These are phyloP conservation scores for Xestia c-nigrum DNA, from an alignment of 2,888 invertebrate genomes.

Conservation along the genomic window DNA sequence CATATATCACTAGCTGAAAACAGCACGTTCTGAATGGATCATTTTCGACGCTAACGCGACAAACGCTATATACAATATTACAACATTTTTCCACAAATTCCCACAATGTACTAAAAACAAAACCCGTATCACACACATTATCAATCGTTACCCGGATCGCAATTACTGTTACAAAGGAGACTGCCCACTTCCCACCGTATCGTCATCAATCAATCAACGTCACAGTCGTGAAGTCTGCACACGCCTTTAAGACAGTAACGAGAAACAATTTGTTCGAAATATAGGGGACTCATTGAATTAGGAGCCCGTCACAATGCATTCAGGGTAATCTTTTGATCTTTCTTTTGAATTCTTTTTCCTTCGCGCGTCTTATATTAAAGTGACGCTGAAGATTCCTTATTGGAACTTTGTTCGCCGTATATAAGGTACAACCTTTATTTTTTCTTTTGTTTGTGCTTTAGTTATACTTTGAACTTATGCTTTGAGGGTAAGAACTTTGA, in stretches of 20 bases:
- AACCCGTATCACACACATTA: not conserved
- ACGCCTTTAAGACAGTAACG: constrained; percentile 59
- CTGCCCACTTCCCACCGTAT: constrained; percentile 17
- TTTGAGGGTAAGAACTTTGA: not conserved
- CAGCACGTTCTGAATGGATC: not conserved
- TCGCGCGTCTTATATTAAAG: constrained; percentile 26
- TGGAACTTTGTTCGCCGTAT: constrained; percentile 7
- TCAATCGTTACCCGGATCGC: constrained; percentile 21
- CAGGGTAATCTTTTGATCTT: constrained; percentile 45
- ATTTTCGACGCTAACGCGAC: not conserved
- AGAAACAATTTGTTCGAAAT: constrained; percentile 60
- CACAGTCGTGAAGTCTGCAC: constrained; percentile 41
- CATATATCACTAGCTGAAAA: not conserved
- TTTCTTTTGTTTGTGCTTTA: not conserved
- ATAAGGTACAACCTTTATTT: not conserved
- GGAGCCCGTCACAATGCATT: constrained; percentile 51
- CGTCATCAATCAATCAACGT: constrained; percentile 54
- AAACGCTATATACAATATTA: not conserved
- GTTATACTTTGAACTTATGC: not conserved
- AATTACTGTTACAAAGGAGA: constrained; percentile 33
- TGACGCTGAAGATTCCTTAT: constrained; percentile 15
- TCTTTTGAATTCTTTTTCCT: constrained; percentile 33
- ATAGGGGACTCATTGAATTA: constrained; percentile 50
- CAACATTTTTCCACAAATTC: no score
- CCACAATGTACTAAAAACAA: not conserved